Evolutionary conservation across 2,888 invertebrate species (phyloP).

Genomic region (Sphaerophoria rueppellii): DNA sequence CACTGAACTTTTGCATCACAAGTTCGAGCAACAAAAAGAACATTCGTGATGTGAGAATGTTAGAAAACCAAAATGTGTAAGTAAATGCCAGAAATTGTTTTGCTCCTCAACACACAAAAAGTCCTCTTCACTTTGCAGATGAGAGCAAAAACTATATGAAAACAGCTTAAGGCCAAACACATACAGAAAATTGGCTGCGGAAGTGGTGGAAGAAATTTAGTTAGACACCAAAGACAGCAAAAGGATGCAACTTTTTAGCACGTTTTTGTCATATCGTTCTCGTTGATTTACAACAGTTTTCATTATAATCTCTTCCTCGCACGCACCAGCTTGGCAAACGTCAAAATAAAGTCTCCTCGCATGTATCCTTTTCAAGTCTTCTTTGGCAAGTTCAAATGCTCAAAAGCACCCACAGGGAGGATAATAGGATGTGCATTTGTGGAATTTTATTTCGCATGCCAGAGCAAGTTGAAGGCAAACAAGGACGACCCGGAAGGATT

Average conservation of each 20-base stretch:
- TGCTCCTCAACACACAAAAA: slow-evolving; percentile 11
- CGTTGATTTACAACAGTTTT: slow-evolving; percentile 50
- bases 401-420: slow-evolving; percentile 4
- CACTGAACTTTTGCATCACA: neutral
- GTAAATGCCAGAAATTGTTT: slow-evolving; percentile 46
- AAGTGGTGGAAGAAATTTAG: neutral
- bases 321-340: neutral
- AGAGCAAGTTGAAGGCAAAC: neutral
- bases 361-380: slow-evolving; percentile 12
- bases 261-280: slow-evolving; percentile 23
- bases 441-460: slow-evolving; percentile 37
- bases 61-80: slow-evolving; percentile 8
- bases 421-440: slow-evolving; percentile 47
- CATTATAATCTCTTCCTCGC: slow-evolving; percentile 21
- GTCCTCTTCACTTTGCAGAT: slow-evolving; percentile 13
- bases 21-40: slow-evolving; percentile 48
- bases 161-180: slow-evolving; percentile 64
- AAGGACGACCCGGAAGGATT: neutral
- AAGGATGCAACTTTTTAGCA: slow-evolving; percentile 48
- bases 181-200: slow-evolving; percentile 48
- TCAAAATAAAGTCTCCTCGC: slow-evolving; percentile 37
- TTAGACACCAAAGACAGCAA: neutral
- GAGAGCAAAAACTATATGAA: slow-evolving; percentile 30
- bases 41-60: slow-evolving; percentile 16
- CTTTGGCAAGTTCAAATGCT: neutral